phyloP scores from a whole-genome alignment of 92 coral and sea anemone genomes.

The Blastomussa wellsi region DNA sequence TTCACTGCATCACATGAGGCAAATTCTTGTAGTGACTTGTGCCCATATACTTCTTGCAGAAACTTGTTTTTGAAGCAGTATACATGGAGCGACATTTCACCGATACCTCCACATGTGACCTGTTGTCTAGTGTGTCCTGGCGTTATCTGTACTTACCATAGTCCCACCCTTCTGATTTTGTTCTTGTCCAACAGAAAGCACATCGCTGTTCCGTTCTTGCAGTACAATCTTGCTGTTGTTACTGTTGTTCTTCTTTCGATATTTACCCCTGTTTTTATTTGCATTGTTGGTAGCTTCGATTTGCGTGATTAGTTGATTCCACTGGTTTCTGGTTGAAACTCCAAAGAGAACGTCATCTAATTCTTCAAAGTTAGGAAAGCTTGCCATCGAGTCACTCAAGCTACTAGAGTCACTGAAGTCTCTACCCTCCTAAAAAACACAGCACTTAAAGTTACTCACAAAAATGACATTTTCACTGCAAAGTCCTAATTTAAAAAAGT shows the following conservation, averaged over 20 bases:
- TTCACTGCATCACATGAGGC: no score
- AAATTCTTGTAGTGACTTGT: no score
- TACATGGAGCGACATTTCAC: no score
- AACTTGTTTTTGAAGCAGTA: no score
- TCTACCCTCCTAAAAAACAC: constrained; percentile 73
- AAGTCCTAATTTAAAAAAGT: no score
- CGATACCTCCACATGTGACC: no score
- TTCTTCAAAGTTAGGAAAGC: constrained; percentile 77
- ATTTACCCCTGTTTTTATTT: constrained; percentile 43
- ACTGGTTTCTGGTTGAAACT: constrained; percentile 91
- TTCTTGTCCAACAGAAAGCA: constrained; percentile 13
- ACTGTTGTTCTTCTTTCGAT: not conserved
- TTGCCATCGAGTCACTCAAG: constrained; percentile 74
- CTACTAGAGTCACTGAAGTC: constrained; percentile 81
- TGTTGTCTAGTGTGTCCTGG: not conserved
- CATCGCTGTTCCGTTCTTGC: constrained; percentile 12
- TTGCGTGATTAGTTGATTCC: constrained; percentile 91
- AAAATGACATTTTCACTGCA: not conserved
- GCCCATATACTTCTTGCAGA: no score
- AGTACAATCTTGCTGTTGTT: constrained; percentile 2
- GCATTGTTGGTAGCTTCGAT: constrained; percentile 78
- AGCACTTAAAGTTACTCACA: not conserved
- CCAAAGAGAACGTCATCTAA: constrained; percentile 94
- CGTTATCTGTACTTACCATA: not conserved
- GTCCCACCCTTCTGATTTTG: constrained; percentile 26